These are phyloP conservation scores for Gulo gulo DNA, from an alignment of 2,113 vertebrate genomes.

Conservation along the genomic window DNA sequence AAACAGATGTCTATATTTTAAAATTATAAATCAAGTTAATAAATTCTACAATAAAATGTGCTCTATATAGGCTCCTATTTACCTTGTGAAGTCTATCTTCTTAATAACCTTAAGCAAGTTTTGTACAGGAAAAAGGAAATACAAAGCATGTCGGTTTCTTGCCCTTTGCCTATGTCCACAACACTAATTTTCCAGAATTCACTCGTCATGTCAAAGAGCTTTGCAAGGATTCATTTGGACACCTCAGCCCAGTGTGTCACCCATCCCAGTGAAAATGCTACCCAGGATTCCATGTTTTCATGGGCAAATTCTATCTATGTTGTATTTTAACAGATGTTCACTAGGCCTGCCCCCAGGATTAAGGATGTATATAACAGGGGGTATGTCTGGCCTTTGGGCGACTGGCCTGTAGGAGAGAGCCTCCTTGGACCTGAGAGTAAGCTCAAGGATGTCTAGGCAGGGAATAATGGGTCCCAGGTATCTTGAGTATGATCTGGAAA, in stretches of 20 bases:
- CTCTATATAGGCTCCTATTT: neutral
- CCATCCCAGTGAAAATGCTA: neutral
- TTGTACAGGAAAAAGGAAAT: neutral
- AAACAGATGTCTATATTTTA: neutral
- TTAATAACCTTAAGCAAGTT: neutral
- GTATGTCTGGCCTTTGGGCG: neutral
- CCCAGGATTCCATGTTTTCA: neutral
- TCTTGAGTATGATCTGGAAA: neutral
- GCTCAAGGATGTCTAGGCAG: rapidly evolving
- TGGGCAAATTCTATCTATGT: neutral
- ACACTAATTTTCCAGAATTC: neutral
- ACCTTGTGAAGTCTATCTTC: neutral
- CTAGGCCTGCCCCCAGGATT: neutral
- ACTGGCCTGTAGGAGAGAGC: neutral
- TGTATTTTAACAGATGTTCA: neutral
- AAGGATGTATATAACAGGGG: rapidly evolving
- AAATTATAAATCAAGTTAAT: neutral
- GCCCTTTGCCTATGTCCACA: neutral
- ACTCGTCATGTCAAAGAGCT: neutral
- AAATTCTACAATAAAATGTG: neutral
- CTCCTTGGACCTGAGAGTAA: neutral
- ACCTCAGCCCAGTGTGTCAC: rapidly evolving
- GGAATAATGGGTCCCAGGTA: neutral
- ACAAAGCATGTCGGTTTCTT: neutral
- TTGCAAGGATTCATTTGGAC: neutral